A percentile compares a stretch with the other conserved stretches of the same genome.
These are phyloP conservation scores for Hirtodrosophila alboralis DNA, from an alignment of 2,888 invertebrate genomes.

Conservation along the genomic window DNA sequence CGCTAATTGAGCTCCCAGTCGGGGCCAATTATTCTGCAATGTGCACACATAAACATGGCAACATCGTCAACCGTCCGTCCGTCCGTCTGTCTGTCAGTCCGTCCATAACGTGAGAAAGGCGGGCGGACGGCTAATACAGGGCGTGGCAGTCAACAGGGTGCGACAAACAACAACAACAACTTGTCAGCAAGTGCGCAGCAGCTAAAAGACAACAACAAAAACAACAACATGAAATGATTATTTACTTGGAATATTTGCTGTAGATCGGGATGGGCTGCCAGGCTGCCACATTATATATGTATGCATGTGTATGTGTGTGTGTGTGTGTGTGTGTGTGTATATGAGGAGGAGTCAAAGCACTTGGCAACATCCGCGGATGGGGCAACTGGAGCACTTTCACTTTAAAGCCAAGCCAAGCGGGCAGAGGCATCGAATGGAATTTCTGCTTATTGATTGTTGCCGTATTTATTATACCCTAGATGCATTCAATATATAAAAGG, in stretches of 20 bases:
- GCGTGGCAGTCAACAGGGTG: conserved; percentile 57
- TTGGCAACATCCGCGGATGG: conserved; percentile 62
- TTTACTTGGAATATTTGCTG: conserved; percentile 1
- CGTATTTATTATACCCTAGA: conserved; percentile 34
- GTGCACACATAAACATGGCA: conserved; percentile 55
- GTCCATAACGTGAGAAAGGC: conserved; percentile 46
- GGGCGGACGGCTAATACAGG: conserved; percentile 30
- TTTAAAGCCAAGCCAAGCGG: conserved; percentile 69
- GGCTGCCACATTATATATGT: too few relatives aligned
- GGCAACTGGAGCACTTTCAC: conserved; percentile 83
- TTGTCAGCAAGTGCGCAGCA: conserved; percentile 75
- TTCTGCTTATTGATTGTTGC: conserved; percentile 64
- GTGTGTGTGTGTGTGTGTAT: too few relatives aligned
- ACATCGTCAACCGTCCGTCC: too few relatives aligned
- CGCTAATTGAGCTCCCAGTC: conserved; percentile 74
- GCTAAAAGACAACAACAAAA: conserved; percentile 7
- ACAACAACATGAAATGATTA: too few relatives aligned
- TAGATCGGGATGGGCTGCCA: conserved; percentile 30
- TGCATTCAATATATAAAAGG: background rate
- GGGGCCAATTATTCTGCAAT: conserved; percentile 76
- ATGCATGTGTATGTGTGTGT: too few relatives aligned
- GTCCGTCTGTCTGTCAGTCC: too few relatives aligned
- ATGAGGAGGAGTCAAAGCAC: conserved; percentile 75
- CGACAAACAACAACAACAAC: conserved; percentile 58
- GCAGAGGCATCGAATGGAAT: conserved; percentile 61